These are phyloP conservation scores for Nudaria mundana DNA, from an alignment of 2,888 invertebrate species.

Conservation along the genomic window DNA sequence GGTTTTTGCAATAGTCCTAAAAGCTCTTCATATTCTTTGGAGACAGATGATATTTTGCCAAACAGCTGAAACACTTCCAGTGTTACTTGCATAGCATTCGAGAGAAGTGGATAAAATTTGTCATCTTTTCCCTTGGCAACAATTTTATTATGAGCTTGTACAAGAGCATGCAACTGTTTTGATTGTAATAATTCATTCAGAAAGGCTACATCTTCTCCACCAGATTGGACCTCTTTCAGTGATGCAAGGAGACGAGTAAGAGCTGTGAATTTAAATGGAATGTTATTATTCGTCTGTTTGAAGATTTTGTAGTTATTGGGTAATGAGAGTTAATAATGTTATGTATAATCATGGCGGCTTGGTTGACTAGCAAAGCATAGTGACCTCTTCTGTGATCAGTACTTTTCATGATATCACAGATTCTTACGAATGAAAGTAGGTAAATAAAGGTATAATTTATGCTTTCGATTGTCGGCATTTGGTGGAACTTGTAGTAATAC, in stretches of 20 bases:
- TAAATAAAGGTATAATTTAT: too few relatives aligned
- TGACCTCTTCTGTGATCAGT: too few relatives aligned
- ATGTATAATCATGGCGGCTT: too few relatives aligned
- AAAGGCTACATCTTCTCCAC: slow-evolving; percentile 93
- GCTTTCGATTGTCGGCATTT: too few relatives aligned
- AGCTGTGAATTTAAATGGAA: slow-evolving; percentile 78
- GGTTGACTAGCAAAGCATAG: too few relatives aligned
- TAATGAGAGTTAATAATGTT: too few relatives aligned
- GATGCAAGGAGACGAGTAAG: slow-evolving; percentile 89
- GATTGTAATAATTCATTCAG: slow-evolving; percentile 91
- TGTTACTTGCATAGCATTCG: slow-evolving; percentile 91
- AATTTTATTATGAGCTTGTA: slow-evolving; percentile 95
- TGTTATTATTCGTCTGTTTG: too few relatives aligned
- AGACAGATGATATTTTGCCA: slow-evolving; percentile 83
- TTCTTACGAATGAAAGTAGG: too few relatives aligned
- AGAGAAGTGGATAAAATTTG: slow-evolving; percentile 90
- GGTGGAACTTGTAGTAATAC: too few relatives aligned
- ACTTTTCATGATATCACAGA: too few relatives aligned
- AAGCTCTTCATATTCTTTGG: slow-evolving; percentile 90
- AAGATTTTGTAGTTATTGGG: too few relatives aligned
- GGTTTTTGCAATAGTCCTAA: slow-evolving; percentile 91
- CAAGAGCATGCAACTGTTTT: slow-evolving; percentile 93
- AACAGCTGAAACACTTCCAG: slow-evolving; percentile 91
- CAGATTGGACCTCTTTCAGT: slow-evolving; percentile 90
- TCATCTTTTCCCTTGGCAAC: slow-evolving; percentile 92